Conservation (phyloP, 2,113 vertebrate genomes). For the Rissa tridactyla region DNA sequence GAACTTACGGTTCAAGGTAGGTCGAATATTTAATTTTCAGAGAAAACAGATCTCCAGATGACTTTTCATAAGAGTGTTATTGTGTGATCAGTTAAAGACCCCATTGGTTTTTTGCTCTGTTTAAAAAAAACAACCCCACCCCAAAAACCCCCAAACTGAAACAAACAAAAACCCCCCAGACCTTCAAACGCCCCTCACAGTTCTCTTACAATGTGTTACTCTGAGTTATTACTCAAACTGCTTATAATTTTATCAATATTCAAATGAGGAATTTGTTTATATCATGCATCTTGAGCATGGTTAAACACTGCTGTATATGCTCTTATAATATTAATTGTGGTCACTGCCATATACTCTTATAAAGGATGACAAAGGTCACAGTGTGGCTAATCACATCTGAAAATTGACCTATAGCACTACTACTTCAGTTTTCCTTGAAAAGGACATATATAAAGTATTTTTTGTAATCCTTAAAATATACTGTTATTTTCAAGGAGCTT, state of each 20-base stretch:
- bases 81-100: neutral
- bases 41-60: neutral
- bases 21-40: neutral
- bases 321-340: neutral
- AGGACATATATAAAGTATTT: neutral
- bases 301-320: neutral
- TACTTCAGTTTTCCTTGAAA: neutral
- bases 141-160: neutral
- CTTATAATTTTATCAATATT: neutral
- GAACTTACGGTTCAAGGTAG: constrained; percentile 90
- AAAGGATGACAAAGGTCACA: neutral
- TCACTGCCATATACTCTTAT: neutral
- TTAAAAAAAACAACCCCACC: neutral
- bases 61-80: too few species aligned
- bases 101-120: rapidly evolving
- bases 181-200: too few species aligned
- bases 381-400: neutral
- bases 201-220: neutral
- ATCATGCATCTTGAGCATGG: neutral
- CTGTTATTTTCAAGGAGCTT: neutral
- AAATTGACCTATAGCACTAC: neutral
- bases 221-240: neutral
- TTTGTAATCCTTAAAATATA: neutral
- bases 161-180: neutral
- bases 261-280: neutral